Percentiles rank a stretch among this genome's conserved stretches.
Evolutionary conservation across 2,888 invertebrate species (phyloP).

Genomic region (Seira musarum): DNA sequence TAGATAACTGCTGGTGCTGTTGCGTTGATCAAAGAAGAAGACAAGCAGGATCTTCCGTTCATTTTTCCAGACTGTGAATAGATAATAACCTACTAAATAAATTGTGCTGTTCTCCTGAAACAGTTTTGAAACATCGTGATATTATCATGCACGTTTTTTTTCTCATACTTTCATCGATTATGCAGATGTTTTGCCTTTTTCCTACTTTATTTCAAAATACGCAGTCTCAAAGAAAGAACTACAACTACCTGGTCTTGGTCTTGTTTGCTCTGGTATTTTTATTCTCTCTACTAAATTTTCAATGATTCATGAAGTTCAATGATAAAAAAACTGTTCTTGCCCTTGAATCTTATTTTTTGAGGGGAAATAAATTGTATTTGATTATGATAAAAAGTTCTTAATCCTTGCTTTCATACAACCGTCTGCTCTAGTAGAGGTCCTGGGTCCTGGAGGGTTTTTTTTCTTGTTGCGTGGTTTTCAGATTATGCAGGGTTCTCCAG

Average conservation of each 20-base stretch:
- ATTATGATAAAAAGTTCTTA: too few relatives aligned
- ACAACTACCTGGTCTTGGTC: too few relatives aligned
- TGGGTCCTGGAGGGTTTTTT: neutral
- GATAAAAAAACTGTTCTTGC: neutral
- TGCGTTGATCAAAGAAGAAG: neutral
- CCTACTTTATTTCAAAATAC: neutral
- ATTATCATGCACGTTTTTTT: neutral
- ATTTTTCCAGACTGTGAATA: conserved; percentile 2
- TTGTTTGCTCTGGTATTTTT: too few relatives aligned
- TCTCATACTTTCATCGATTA: conserved; percentile 18
- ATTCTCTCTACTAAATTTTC: too few relatives aligned
- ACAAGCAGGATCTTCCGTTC: conserved; percentile 1
- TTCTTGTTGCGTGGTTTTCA: too few relatives aligned
- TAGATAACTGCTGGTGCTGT: neutral
- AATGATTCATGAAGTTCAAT: too few relatives aligned
- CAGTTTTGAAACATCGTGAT: conserved; percentile 25
- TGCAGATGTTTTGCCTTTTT: conserved; percentile 42
- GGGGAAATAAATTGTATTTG: too few relatives aligned
- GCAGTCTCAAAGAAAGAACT: too few relatives aligned
- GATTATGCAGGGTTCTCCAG: neutral
- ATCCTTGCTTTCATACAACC: too few relatives aligned
- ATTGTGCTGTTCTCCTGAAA: conserved; percentile 43
- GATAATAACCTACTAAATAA: conserved; percentile 32
- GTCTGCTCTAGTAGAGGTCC: too few relatives aligned
- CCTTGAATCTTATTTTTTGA: neutral